Conservation (phyloP, 2,888 invertebrate species). For the Chymomyza procnemis region DNA sequence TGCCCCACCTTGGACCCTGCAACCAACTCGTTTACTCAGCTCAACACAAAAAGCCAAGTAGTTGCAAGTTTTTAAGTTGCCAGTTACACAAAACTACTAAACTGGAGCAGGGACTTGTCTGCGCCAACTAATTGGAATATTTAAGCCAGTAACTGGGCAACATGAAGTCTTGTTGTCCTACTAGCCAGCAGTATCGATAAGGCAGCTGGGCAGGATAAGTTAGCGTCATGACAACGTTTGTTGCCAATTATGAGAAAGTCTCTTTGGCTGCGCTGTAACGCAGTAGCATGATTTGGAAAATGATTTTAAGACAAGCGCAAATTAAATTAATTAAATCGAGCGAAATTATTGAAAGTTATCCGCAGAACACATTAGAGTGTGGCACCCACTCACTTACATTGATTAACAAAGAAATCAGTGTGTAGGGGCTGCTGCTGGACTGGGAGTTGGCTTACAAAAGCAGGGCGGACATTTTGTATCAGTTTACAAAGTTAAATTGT, state of each 20-base stretch:
- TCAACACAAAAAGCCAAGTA: conserved; percentile 1
- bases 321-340: background rate
- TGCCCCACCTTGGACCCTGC: background rate
- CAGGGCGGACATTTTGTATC: conserved; percentile 68
- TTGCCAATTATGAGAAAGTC: background rate
- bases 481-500: conserved; percentile 72
- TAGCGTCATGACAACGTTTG: background rate
- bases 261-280: no score
- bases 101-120: conserved; percentile 22
- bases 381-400: background rate
- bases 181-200: background rate
- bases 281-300: background rate
- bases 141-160: conserved; percentile 7
- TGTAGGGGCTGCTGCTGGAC: background rate
- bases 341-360: background rate
- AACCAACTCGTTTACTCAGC: background rate
- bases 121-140: conserved; percentile 61
- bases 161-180: background rate
- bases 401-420: conserved; percentile 1
- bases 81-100: conserved; percentile 21
- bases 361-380: background rate
- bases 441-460: conserved; percentile 37
- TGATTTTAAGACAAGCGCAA: background rate
- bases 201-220: background rate
- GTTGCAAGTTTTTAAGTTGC: conserved; percentile 24